phyloP scores from a whole-genome alignment of 2,888 invertebrate genomes.

The Slavum lentiscoides region DNA sequence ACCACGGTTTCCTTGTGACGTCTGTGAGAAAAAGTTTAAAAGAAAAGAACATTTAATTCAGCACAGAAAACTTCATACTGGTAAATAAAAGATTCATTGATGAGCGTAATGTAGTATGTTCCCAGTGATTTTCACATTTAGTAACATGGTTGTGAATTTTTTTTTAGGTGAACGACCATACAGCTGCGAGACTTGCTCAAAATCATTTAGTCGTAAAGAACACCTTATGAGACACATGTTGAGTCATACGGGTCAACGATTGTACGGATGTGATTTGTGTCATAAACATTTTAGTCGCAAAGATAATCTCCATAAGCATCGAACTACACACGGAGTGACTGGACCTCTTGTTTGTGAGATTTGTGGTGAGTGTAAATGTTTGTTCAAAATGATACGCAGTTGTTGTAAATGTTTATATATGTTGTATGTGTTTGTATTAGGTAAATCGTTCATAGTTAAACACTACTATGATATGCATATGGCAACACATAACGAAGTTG shows the following conservation, averaged over 20 bases:
- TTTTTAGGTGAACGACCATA: conserved; percentile 54
- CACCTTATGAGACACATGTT: conserved; percentile 57
- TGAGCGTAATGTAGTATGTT: too few relatives aligned
- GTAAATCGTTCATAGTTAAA: conserved; percentile 69
- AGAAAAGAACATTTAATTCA: conserved; percentile 72
- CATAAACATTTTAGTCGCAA: conserved; percentile 57
- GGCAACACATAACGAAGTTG: conserved; percentile 56
- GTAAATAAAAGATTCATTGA: conserved; percentile 57
- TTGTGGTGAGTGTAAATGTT: conserved; percentile 60
- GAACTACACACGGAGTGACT: conserved; percentile 58
- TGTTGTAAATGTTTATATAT: too few relatives aligned
- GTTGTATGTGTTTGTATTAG: too few relatives aligned
- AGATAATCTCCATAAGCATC: conserved; percentile 57
- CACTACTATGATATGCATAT: conserved; percentile 70
- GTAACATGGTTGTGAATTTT: not conserved
- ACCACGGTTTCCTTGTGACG: conserved; percentile 61
- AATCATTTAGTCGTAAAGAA: conserved; percentile 58
- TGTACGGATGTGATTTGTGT: conserved; percentile 57
- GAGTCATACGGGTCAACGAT: conserved; percentile 56
- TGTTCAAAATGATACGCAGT: not conserved
- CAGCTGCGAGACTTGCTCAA: conserved; percentile 57
- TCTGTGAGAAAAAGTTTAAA: conserved; percentile 69
- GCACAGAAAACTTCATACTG: conserved; percentile 70
- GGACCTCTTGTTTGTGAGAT: conserved; percentile 56
- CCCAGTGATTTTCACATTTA: not conserved